Evolutionary conservation across 2,113 vertebrate genomes (phyloP).

Genomic region (Pelecanoides urinatrix): DNA sequence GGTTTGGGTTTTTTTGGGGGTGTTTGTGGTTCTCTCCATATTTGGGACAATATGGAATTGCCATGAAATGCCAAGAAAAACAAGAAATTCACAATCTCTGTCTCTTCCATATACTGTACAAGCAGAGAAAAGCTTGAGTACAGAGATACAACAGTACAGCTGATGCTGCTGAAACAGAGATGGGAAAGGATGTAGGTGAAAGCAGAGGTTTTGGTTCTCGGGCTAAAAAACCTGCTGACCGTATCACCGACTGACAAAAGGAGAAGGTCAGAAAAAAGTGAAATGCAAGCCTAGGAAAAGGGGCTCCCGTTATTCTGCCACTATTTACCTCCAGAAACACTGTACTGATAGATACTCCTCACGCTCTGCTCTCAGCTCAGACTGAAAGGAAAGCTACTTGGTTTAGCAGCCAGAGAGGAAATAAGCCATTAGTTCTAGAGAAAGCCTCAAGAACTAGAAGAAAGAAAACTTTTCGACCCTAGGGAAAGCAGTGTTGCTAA

Average conservation of each 20-base stretch:
- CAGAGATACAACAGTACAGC: not conserved
- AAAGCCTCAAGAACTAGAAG: constrained; percentile 7
- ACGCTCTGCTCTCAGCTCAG: not conserved
- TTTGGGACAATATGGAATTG: not conserved
- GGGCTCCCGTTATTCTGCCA: accelerated
- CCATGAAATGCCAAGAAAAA: not conserved
- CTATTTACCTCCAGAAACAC: not conserved
- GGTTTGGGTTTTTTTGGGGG: too few relatives aligned
- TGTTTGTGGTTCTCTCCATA: not conserved
- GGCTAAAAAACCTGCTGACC: not conserved
- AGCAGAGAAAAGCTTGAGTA: not conserved
- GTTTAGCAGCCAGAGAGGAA: constrained; percentile 1
- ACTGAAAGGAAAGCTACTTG: not conserved
- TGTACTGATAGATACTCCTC: not conserved
- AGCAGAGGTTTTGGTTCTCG: not conserved
- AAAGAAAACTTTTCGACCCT: not conserved
- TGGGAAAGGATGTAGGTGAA: not conserved
- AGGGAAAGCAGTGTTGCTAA: not conserved
- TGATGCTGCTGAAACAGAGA: not conserved
- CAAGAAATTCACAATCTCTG: not conserved
- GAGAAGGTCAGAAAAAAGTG: not conserved
- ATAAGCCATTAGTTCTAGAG: not conserved
- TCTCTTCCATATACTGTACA: not conserved
- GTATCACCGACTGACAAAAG: not conserved
- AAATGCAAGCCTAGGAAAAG: not conserved